Base-by-base conservation (phyloP, 2,888 invertebrate genomes). In the Slavum lentiscoides region DNA sequence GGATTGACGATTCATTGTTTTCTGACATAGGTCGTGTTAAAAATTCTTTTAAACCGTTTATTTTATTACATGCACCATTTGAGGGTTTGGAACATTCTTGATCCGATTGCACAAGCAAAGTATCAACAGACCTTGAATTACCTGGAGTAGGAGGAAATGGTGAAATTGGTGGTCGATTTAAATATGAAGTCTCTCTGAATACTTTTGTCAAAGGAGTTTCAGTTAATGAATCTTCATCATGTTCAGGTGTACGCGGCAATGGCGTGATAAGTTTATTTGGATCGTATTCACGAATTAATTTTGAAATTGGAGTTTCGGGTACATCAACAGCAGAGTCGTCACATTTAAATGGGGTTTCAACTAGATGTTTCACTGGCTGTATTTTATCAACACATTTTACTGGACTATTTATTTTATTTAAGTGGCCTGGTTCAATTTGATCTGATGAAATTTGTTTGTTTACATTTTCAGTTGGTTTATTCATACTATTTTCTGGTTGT, bases 121-220 rank as follows among this genome's bases (percentile, higher is more conserved):
- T 70, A 77, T 77, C 77, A 39, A 70, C 13, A 39, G 77, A 77
- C 37, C 53, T 77, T 62, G 77, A 77, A 70, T 77, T 77, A 23
- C 77, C 77, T 19, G 77, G 77, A 55, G 77, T 77, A 55, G 77
- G 77, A 17, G 77, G 77, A 64, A 77, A 70, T 70, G 77, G 77
- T 17, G 77, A 77, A 55, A 77, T 77, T 19, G 69, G 77, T 1
- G 77, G 70, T 39, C 77, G 70, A 70, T 77, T 77, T 70, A 77
- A 70, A 70, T 70, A 70, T 53, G 70, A 70, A 3, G 77, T 77
- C 70, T 77, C 77, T 62, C 77, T 61, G 19, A 77, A 77, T 62
- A 77, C 23, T 64, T 77, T 77, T 23, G 77, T 70, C 5, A 77
- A 39, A 37, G 77, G 77, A 15, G 77, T 77, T 70, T 77, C 77